A percentile compares a stretch with the other conserved stretches of the same genome.
Evolutionary conservation across 2,797 vertebrate species (phyloP).

Genomic region (Anabas testudineus): DNA sequence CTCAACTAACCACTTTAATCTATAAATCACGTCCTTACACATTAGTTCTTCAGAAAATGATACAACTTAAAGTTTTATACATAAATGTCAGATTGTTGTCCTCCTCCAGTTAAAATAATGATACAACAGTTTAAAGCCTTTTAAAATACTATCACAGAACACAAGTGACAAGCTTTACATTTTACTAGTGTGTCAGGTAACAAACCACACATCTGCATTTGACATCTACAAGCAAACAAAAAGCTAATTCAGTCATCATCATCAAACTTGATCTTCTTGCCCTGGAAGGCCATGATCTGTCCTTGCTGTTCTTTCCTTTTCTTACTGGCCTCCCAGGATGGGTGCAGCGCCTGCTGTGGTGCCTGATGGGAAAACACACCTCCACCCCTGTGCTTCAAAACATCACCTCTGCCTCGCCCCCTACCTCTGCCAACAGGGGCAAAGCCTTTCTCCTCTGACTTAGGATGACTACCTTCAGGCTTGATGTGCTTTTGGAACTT

Average conservation of each 20-base stretch:
- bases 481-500: slow-evolving; percentile 64
- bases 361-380: slow-evolving; percentile 54
- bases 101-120: background rate
- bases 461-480: slow-evolving; percentile 1
- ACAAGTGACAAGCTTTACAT: background rate
- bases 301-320: slow-evolving; percentile 92
- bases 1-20: background rate
- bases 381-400: slow-evolving; percentile 64
- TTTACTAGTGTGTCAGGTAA: background rate
- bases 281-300: slow-evolving; percentile 92
- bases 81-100: background rate
- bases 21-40: background rate
- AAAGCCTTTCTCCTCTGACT: slow-evolving; percentile 26
- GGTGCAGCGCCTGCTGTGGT: slow-evolving; percentile 89
- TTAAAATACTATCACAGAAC: background rate
- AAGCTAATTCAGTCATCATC: slow-evolving; percentile 79
- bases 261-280: slow-evolving; percentile 96
- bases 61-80: no score
- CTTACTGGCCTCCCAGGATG: slow-evolving; percentile 97
- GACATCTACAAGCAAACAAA: slow-evolving; percentile 8
- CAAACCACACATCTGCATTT: background rate
- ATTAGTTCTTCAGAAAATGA: background rate
- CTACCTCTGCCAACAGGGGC: slow-evolving; percentile 74
- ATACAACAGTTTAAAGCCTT: background rate
- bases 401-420: slow-evolving; percentile 52